Evolutionary conservation across 2,888 invertebrate genomes (phyloP).

Genomic region (Odontocerum albicorne): DNA sequence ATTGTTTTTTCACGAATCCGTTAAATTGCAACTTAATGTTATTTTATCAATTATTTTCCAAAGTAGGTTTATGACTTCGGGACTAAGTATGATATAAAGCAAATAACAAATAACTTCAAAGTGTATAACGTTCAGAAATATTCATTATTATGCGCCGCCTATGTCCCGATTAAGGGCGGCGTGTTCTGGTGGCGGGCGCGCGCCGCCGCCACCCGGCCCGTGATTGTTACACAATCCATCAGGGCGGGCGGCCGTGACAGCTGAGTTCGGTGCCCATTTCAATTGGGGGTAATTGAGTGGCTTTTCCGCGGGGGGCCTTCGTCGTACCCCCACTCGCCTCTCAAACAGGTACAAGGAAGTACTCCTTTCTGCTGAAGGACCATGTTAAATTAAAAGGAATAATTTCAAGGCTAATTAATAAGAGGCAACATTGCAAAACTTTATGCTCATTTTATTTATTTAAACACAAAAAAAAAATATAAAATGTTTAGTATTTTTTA

Average conservation of each 20-base stretch:
- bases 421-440: no score
- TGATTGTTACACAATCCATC: conserved; percentile 37
- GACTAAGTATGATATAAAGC: no score
- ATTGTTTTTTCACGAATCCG: no score
- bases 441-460: no score
- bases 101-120: no score
- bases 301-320: conserved; percentile 29
- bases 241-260: conserved; percentile 32
- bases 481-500: no score
- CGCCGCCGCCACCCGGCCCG: conserved; percentile 2
- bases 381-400: neutral
- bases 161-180: conserved; percentile 17
- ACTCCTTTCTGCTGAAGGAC: neutral
- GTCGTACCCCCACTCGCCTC: conserved; percentile 9
- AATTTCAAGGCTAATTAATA: neutral
- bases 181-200: conserved; percentile 7
- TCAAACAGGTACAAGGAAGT: conserved; percentile 1
- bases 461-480: no score
- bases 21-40: neutral
- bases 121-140: no score
- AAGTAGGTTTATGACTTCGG: no score
- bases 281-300: conserved; percentile 37
- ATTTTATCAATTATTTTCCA: no score
- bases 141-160: conserved; percentile 11
- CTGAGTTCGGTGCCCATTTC: conserved; percentile 33